Evolutionary conservation across 1,140 invertebrate species (phyloP).

Genomic region (Temnothorax longispinosus): DNA sequence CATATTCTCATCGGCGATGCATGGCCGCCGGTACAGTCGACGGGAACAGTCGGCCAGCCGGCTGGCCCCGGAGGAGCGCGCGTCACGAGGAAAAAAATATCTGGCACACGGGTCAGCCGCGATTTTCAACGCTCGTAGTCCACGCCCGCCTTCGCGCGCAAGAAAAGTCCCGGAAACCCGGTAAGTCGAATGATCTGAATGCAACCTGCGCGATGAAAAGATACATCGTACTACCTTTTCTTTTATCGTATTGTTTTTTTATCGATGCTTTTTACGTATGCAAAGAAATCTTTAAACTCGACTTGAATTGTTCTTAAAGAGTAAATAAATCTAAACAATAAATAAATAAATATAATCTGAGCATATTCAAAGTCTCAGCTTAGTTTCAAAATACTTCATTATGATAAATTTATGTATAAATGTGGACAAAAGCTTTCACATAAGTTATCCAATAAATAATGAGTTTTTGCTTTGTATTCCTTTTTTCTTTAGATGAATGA

Average conservation of each 20-base stretch:
- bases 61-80: constrained; percentile 25
- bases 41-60: constrained; percentile 56
- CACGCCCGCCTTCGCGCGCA: constrained; percentile 57
- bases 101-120: constrained; percentile 50
- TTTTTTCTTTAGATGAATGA: neutral
- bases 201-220: neutral
- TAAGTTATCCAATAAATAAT: neutral
- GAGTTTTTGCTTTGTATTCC: neutral
- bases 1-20: constrained; percentile 82
- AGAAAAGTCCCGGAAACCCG: constrained; percentile 18
- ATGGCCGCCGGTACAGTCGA: constrained; percentile 70
- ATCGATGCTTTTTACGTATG: neutral
- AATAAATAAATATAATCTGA: neutral
- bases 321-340: neutral
- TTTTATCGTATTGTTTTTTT: neutral
- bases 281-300: neutral
- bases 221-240: neutral
- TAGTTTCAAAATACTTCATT: neutral
- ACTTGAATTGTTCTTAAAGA: neutral
- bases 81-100: constrained; percentile 31
- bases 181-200: neutral
- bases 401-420: constrained; percentile 21
- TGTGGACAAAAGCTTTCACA: neutral
- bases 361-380: neutral
- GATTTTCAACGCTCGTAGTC: constrained; percentile 67